These are phyloP conservation scores for Apaloderma vittatum DNA, from an alignment of 2,113 vertebrate species.

Conservation along the genomic window DNA sequence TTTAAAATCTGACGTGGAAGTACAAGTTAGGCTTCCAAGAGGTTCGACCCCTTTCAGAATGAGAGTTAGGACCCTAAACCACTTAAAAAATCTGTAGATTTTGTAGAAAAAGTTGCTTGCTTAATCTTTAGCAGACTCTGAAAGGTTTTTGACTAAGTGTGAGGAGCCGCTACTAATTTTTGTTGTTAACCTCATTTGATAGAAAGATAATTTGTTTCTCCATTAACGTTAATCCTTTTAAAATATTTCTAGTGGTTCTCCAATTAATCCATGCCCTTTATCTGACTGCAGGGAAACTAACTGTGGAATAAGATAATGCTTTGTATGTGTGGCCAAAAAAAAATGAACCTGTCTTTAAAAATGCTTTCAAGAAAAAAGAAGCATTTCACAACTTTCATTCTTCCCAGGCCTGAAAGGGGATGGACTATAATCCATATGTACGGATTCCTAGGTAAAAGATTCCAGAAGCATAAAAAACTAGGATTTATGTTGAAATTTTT, in stretches of 20 bases:
- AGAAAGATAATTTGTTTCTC: slow-evolving; percentile 47
- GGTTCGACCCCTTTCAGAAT: background rate
- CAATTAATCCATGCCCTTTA: slow-evolving; percentile 28
- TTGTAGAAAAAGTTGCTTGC: background rate
- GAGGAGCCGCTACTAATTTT: background rate
- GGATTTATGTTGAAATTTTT: background rate
- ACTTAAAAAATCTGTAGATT: background rate
- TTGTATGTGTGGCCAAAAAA: background rate
- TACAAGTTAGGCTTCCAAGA: background rate
- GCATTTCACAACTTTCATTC: background rate
- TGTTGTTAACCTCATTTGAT: slow-evolving; percentile 39
- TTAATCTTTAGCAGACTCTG: background rate
- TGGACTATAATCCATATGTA: background rate
- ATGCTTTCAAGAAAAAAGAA: background rate
- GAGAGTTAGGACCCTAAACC: background rate
- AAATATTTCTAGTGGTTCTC: slow-evolving; percentile 46
- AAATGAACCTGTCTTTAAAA: background rate
- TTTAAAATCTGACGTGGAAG: background rate
- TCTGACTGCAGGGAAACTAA: slow-evolving; percentile 29
- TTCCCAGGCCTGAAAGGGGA: background rate
- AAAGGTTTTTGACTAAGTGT: background rate
- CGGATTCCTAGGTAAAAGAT: background rate
- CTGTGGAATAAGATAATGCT: background rate
- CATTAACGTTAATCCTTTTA: slow-evolving; percentile 24
- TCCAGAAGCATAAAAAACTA: background rate